Base-by-base conservation (phyloP, 1,140 invertebrate species). In the Solenopsis invicta region DNA sequence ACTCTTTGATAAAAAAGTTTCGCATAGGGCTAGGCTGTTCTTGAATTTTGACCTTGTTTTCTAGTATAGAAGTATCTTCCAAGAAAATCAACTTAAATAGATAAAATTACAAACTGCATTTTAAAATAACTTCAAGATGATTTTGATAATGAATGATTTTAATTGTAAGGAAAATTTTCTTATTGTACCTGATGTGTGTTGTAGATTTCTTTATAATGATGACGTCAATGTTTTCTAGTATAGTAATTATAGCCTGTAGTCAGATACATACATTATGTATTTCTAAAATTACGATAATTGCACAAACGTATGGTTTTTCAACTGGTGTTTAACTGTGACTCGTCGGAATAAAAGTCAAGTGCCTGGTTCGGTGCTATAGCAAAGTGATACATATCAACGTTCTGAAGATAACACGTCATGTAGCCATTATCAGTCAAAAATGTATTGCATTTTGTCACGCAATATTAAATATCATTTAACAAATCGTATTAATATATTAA, bases 371-470 rank as follows among this genome's bases (percentile, higher is more conserved):
- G 34, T n/a, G 1, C 1, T 12, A 16, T 81, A 59, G 34, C 4
- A 56, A 59, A 8, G 3, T 0, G 52, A 45, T 71, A 56, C 50
- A 9, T 71, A 71, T 81, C 77, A 80, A 45, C 4, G 50, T 24
- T 45, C 5, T 13, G 29, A 71, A 59, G 16, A 81, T 41, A 29
- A 59, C 5, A 10, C 5, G 5, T 34, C 21, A 34, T 21, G 1
- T 24, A 56, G 3, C 21, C 37, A 71, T 81, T 81, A 81, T 81
- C 37, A 13, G 52, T 18, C 9, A 41, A 52, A 4, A 56, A 45
- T 64, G 29, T 34, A n/a, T 4, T 77, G 16, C 29, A 41, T 12
- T 13, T 48, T 37, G 13, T 59, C 8, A 2, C 24, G 18, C 41
- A 45, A 16, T 21, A 13, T 71, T 61, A 34, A n/a, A 8, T 48